Evolutionary conservation across 2,113 vertebrate species (phyloP).

Genomic region (Neotragus pygmaeus): DNA sequence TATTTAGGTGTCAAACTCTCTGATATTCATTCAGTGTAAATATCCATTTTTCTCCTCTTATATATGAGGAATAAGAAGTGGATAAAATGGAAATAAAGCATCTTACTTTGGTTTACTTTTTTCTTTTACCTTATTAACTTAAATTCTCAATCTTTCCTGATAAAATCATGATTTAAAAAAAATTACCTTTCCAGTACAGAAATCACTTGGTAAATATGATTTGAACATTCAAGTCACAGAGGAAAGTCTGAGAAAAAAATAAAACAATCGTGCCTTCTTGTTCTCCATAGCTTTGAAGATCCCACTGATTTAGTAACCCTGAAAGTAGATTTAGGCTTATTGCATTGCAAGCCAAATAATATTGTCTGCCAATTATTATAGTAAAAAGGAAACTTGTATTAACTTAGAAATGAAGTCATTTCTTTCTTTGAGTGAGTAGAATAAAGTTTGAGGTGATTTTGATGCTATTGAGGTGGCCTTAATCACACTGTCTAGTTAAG

Average conservation of each 20-base stretch:
- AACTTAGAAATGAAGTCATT: constrained; percentile 61
- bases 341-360: constrained; percentile 57
- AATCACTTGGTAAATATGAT: constrained; percentile 42
- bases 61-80: neutral
- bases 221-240: neutral
- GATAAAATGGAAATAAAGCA: neutral
- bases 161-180: neutral
- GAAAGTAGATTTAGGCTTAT: constrained; percentile 41
- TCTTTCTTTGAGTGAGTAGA: constrained; percentile 49
- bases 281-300: constrained; percentile 33
- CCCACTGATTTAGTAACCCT: constrained; percentile 35
- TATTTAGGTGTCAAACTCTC: neutral
- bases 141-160: neutral
- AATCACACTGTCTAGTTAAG: constrained; percentile 52
- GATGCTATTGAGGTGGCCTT: constrained; percentile 17
- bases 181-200: constrained; percentile 7
- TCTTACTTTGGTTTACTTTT: neutral
- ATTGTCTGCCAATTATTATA: constrained; percentile 61
- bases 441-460: constrained; percentile 67
- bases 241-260: constrained; percentile 12
- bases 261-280: constrained; percentile 12
- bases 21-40: constrained; percentile 23
- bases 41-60: neutral
- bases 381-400: constrained; percentile 55
- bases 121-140: neutral